Conservation (phyloP, 2,113 vertebrate genomes). For the Zosterops japonicus region DNA sequence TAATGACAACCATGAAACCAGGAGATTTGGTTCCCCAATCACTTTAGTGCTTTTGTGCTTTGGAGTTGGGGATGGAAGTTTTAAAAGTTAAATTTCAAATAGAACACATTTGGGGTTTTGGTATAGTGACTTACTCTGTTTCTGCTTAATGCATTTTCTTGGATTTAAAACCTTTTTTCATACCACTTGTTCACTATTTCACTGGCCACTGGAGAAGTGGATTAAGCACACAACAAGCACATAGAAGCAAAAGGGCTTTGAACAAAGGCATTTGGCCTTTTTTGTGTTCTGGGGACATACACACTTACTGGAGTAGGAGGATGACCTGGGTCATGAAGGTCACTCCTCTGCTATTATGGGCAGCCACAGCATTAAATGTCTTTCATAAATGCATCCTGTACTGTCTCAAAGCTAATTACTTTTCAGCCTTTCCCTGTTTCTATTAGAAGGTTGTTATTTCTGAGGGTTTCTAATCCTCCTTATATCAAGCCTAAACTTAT, state of each 20-base stretch:
- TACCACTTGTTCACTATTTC: not conserved
- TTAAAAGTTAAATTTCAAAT: not conserved
- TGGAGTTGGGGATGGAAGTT: not conserved
- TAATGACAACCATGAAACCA: slow-evolving; percentile 32
- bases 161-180: not conserved
- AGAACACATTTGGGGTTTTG: not conserved
- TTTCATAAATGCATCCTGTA: slow-evolving; percentile 20
- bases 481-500: not conserved
- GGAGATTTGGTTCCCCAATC: not conserved
- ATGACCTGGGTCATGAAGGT: slow-evolving; percentile 1
- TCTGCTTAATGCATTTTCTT: not conserved
- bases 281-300: not conserved
- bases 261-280: not conserved
- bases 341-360: slow-evolving; percentile 25
- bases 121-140: not conserved
- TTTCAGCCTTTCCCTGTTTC: not conserved
- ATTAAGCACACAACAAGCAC: not conserved
- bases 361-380: slow-evolving; percentile 18
- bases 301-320: not conserved
- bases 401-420: slow-evolving; percentile 7
- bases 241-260: not conserved
- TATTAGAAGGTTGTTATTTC: not conserved
- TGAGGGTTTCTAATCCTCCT: not conserved
- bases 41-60: not conserved
- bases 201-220: not conserved